Evolutionary conservation across 2,888 invertebrate genomes (phyloP), one percentile per base, ranked within the genome.

Genomic region (Leptodirus hochenwartii): DNA sequence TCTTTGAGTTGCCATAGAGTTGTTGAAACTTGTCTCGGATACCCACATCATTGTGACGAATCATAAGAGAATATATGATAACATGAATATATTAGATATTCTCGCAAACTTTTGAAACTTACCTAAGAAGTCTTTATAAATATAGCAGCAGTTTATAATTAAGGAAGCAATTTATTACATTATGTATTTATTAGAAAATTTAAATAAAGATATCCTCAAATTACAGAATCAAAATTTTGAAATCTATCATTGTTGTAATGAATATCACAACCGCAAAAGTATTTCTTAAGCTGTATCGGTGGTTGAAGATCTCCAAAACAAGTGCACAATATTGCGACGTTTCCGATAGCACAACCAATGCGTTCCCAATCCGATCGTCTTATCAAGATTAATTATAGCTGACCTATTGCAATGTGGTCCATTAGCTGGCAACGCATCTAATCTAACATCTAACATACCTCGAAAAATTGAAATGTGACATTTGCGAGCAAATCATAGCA

Each of bases 311-410:
- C n/a, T n/a, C n/a, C n/a, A n/a, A n/a, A n/a, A n/a, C n/a, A n/a
- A n/a, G 29, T 45, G 37, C 12, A 43, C 35, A 15, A 38, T 25
- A 25, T 43, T 35, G 17, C 39, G 36, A 4, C 37, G 32, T 37
- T 47, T 49, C 20, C 33, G 41, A 37, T 47, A 49, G 31, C 46
- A 40, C 41, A 47, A 42, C 47, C 49, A 45, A 40, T 50, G 46
- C 14, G 46, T 42, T n/a, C 48, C 47, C 11, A 28, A 17, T 5
- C 35, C 37, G 5, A 10, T 12, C 26, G 34, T 35, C 16, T 26
- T 35, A 40, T 47, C 47, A 27, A 49, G 37, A 41, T 39, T 39
- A 26, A 39, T 29, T 29, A 39, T 47, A 40, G 36, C 43, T 25
- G 40, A 41, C 37, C 48, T 48, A 16, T 22, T 41, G 26, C 29